These are phyloP conservation scores for Aporophyla lueneburgensis DNA, from an alignment of 2,888 invertebrate species.

Conservation along the genomic window DNA sequence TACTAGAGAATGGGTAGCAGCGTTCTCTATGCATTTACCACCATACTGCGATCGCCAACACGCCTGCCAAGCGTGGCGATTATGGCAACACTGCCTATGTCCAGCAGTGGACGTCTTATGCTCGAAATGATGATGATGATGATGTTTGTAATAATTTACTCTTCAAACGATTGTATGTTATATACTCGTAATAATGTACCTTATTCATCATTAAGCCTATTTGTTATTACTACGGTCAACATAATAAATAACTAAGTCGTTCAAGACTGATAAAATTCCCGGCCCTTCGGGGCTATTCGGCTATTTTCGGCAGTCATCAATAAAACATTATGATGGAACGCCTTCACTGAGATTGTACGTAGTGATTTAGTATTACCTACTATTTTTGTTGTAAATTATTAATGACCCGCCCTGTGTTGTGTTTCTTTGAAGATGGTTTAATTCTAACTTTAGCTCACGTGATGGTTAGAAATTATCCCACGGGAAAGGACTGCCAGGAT, in stretches of 20 bases:
- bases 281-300: constrained; percentile 15
- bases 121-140: too few relatives aligned
- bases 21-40: too few relatives aligned
- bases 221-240: constrained; percentile 19
- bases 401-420: not conserved
- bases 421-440: not conserved
- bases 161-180: not conserved
- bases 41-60: too few relatives aligned
- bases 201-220: constrained; percentile 11
- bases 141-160: not conserved
- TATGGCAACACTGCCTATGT: too few relatives aligned
- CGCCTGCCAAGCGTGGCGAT: too few relatives aligned
- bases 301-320: constrained; percentile 50
- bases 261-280: constrained; percentile 21
- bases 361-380: constrained; percentile 32
- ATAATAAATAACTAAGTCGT: constrained; percentile 41
- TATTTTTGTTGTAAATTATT: constrained; percentile 26
- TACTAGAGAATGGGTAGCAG: too few relatives aligned
- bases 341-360: constrained; percentile 5
- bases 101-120: too few relatives aligned
- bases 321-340: constrained; percentile 51
- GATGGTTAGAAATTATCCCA: not conserved
- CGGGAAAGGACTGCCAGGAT: not conserved
- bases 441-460: not conserved
- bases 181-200: not conserved